A percentile compares a stretch with the other conserved stretches of the same genome.
These are phyloP conservation scores for Nothoprocta perdicaria DNA, from an alignment of 2,113 vertebrate species.

Conservation along the genomic window DNA sequence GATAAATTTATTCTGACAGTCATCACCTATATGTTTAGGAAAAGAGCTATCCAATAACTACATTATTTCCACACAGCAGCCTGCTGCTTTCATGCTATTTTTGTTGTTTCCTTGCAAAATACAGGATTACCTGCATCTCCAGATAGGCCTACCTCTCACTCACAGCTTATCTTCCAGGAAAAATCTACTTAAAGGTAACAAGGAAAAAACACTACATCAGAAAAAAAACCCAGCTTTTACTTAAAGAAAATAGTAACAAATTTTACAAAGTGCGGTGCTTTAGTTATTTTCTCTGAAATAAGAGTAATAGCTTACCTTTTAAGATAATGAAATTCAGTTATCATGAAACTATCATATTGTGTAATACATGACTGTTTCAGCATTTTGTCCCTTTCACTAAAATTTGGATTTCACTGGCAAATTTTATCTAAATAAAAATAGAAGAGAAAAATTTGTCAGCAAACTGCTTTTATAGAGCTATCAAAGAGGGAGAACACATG, in stretches of 20 bases:
- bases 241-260: background rate
- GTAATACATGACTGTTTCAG: constrained; percentile 67
- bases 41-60: background rate
- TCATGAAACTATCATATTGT: constrained; percentile 8
- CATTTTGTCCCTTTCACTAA: constrained; percentile 39
- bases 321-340: constrained; percentile 62
- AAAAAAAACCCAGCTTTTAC: background rate
- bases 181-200: background rate
- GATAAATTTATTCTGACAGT: background rate
- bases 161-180: background rate
- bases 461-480: constrained; percentile 66
- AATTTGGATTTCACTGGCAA: constrained; percentile 57
- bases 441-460: constrained; percentile 70
- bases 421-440: constrained; percentile 77
- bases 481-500: constrained; percentile 60
- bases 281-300: constrained; percentile 5
- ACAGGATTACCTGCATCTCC: background rate
- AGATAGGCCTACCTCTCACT: background rate
- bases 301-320: constrained; percentile 56
- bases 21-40: background rate
- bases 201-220: background rate
- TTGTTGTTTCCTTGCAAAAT: background rate
- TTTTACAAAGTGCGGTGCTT: background rate
- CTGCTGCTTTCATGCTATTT: background rate
- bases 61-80: background rate